Conservation (phyloP, 64 coral and sea anemone genomes). For the Astreopora myriophthalma region DNA sequence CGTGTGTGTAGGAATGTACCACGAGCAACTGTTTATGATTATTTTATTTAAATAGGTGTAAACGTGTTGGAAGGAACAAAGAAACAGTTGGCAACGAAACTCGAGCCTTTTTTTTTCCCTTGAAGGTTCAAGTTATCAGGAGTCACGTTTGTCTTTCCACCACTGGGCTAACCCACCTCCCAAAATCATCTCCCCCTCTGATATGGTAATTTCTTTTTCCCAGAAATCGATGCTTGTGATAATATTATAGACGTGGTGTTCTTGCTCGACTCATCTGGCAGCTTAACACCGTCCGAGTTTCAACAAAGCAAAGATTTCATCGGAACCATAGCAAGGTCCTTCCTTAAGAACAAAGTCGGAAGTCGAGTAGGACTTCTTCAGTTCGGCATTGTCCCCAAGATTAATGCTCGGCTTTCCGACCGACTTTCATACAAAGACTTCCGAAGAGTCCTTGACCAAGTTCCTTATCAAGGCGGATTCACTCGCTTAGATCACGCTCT, state of each 20-base stretch:
- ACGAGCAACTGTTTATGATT: too few relatives aligned
- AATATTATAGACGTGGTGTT: constrained; percentile 39
- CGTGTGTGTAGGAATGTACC: too few relatives aligned
- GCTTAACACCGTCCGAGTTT: constrained; percentile 16
- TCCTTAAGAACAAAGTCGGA: constrained; percentile 36
- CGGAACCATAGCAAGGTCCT: not conserved
- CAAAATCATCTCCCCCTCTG: too few relatives aligned
- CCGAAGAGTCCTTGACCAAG: not conserved
- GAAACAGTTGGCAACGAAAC: too few relatives aligned
- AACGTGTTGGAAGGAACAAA: too few relatives aligned
- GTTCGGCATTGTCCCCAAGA: constrained; percentile 27
- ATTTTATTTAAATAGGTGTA: too few relatives aligned
- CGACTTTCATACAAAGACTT: not conserved
- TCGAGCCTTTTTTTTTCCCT: too few relatives aligned
- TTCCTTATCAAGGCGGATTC: not conserved
- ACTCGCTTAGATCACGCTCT: constrained; percentile 7
- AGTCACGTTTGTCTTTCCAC: too few relatives aligned
- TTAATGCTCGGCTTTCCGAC: constrained; percentile 25
- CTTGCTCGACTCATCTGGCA: constrained; percentile 38
- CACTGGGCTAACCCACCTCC: too few relatives aligned
- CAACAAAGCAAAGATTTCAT: constrained; percentile 51
- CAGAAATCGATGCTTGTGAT: constrained; percentile 36
- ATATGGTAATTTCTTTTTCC: not conserved
- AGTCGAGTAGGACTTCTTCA: constrained; percentile 47
- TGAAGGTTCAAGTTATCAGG: too few relatives aligned